These are phyloP conservation scores for Gymnoscopelus braueri DNA, from an alignment of 2,797 vertebrate species.

Conservation along the genomic window DNA sequence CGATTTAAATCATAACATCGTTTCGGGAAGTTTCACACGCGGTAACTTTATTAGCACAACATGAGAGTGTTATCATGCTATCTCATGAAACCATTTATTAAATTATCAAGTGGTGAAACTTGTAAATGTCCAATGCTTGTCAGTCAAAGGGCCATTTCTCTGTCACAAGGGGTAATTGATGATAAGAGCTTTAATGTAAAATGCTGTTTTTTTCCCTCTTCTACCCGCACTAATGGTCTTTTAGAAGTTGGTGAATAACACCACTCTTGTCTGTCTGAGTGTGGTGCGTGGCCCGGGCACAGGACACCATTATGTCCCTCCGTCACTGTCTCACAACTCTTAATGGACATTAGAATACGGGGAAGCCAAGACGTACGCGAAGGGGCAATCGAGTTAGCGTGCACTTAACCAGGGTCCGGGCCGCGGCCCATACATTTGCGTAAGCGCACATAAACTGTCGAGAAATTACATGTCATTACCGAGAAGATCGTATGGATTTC, in stretches of 20 bases:
- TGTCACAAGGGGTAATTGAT: constrained; percentile 53
- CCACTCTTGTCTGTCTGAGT: constrained; percentile 4
- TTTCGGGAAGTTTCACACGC: no score
- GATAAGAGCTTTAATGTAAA: constrained; percentile 24
- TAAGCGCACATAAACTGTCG: constrained; percentile 82
- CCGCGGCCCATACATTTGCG: constrained; percentile 76
- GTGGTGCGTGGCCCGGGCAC: constrained; percentile 31
- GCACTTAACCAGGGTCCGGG: constrained; percentile 76
- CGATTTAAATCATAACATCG: no score
- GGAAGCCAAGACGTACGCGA: constrained; percentile 67
- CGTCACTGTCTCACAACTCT: constrained; percentile 69
- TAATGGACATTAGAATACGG: constrained; percentile 81
- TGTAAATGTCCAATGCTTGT: constrained; percentile 27
- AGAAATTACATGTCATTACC: constrained; percentile 79
- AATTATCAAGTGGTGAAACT: constrained; percentile 56
- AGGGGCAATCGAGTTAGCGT: constrained; percentile 80
- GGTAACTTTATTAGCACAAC: constrained; percentile 27
- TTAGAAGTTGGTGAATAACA: constrained; percentile 40
- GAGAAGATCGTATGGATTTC: constrained; percentile 72
- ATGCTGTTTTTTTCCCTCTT: neutral
- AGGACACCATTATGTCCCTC: constrained; percentile 64
- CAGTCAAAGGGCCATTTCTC: neutral
- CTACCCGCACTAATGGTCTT: constrained; percentile 33
- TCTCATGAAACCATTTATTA: constrained; percentile 25
- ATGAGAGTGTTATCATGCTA: constrained; percentile 26